Conservation (phyloP, 1,140 invertebrate genomes). For the Kradibia gibbosae region DNA sequence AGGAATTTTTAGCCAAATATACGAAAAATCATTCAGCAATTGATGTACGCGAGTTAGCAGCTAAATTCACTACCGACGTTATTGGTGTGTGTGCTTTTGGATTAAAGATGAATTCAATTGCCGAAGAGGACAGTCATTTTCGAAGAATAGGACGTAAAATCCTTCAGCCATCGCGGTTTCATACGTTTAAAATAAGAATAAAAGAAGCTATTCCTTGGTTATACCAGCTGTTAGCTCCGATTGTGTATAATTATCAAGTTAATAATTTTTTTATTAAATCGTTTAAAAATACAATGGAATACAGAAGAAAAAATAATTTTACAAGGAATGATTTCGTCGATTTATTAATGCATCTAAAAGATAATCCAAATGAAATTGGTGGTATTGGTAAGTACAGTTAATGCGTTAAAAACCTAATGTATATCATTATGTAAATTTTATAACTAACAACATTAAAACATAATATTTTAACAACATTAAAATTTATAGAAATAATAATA, state of each 20-base stretch:
- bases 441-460: too few relatives aligned
- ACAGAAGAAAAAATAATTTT: slow-evolving; percentile 68
- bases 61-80: slow-evolving; percentile 66
- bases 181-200: too few relatives aligned
- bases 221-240: too few relatives aligned
- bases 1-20: slow-evolving; percentile 46
- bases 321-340: slow-evolving; percentile 73
- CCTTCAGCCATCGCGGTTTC: too few relatives aligned
- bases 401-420: too few relatives aligned
- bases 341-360: slow-evolving; percentile 71
- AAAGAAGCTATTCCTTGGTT: too few relatives aligned
- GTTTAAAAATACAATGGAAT: slow-evolving; percentile 66
- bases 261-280: slow-evolving; percentile 68
- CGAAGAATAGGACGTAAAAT: slow-evolving; percentile 64
- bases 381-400: slow-evolving; percentile 45
- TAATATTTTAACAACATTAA: too few relatives aligned
- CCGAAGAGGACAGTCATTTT: slow-evolving; percentile 72
- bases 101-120: slow-evolving; percentile 64
- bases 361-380: slow-evolving; percentile 54
- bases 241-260: too few relatives aligned
- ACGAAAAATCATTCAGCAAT: slow-evolving; percentile 14
- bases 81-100: slow-evolving; percentile 67
- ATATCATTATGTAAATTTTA: too few relatives aligned
- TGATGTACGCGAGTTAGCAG: slow-evolving; percentile 60
- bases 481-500: too few relatives aligned